phyloP scores from a whole-genome alignment of 1,140 invertebrate genomes.

The Camponotus vicinus region DNA sequence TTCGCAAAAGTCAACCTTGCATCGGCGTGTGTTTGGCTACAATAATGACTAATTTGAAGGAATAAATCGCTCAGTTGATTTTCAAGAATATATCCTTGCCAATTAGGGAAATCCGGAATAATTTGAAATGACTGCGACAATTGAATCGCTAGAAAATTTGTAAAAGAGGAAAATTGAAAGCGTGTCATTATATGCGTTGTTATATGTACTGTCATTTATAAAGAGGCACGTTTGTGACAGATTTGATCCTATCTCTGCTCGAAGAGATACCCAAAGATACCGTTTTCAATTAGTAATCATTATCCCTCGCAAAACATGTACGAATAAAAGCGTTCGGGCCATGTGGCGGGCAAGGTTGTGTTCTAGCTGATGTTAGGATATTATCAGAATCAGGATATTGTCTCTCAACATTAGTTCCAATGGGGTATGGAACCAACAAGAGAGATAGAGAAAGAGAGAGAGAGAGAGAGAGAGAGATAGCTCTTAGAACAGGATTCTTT shows the following conservation, averaged over 20 bases:
- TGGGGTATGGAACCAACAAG: constrained; percentile 12
- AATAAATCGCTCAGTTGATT: neutral
- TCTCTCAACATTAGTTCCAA: constrained; percentile 1
- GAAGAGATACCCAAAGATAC: no score
- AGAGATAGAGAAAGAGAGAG: neutral
- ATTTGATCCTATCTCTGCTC: neutral
- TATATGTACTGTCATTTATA: neutral
- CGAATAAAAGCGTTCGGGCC: neutral
- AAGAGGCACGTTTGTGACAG: neutral
- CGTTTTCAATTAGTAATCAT: neutral
- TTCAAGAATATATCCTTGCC: neutral
- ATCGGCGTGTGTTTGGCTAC: constrained; percentile 27
- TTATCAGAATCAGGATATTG: neutral
- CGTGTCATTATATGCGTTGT: neutral
- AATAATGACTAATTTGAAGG: neutral
- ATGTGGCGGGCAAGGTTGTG: constrained; percentile 44
- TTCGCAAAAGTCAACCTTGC: neutral
- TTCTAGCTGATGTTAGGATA: constrained; percentile 23
- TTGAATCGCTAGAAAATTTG: neutral
- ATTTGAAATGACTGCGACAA: neutral
- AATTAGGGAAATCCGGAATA: neutral
- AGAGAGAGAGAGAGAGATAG: no score
- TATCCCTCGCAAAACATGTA: neutral
- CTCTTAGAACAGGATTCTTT: neutral
- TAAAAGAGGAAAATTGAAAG: neutral